Evolutionary conservation across 2,797 vertebrate genomes (phyloP).

Genomic region (Ctenochaetus hawaiiensis): DNA sequence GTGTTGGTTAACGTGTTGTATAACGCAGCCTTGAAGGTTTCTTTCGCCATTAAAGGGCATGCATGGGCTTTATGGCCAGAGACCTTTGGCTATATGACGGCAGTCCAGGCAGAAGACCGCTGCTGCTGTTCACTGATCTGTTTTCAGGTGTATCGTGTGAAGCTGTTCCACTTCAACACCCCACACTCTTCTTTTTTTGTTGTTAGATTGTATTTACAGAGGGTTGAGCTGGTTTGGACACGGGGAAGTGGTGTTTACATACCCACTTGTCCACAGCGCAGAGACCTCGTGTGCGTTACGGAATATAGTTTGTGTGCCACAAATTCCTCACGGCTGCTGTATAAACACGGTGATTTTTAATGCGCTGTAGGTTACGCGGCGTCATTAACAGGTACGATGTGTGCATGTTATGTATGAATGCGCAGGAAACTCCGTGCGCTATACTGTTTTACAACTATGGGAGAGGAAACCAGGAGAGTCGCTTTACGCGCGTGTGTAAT

Average conservation of each 20-base stretch:
- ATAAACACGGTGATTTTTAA: not conserved
- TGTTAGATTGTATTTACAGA: conserved; percentile 28
- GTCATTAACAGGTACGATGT: not conserved
- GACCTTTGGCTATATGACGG: conserved; percentile 72
- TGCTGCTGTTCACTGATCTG: conserved; percentile 57
- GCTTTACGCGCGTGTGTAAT: conserved; percentile 55
- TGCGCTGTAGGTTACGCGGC: accelerated
- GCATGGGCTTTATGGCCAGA: conserved; percentile 66
- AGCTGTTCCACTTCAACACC: not conserved
- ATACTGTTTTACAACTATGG: not conserved
- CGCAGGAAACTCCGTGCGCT: conserved; percentile 5
- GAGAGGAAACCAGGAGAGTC: conserved; percentile 29
- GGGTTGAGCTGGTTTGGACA: conserved; percentile 39
- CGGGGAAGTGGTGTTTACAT: conserved; percentile 67
- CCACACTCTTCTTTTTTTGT: not conserved
- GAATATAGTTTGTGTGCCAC: conserved; percentile 23
- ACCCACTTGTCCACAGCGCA: conserved; percentile 53
- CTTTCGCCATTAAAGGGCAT: conserved; percentile 81
- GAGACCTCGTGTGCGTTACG: conserved; percentile 67
- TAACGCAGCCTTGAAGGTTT: conserved; percentile 63
- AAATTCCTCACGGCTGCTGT: not conserved
- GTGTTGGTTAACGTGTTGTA: conserved; percentile 50
- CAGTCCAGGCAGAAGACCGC: conserved; percentile 12
- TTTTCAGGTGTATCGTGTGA: conserved; percentile 78
- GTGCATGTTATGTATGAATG: not conserved